Conservation (phyloP, 2,797 vertebrate species). For the Oreonectes daqikongensis region DNA sequence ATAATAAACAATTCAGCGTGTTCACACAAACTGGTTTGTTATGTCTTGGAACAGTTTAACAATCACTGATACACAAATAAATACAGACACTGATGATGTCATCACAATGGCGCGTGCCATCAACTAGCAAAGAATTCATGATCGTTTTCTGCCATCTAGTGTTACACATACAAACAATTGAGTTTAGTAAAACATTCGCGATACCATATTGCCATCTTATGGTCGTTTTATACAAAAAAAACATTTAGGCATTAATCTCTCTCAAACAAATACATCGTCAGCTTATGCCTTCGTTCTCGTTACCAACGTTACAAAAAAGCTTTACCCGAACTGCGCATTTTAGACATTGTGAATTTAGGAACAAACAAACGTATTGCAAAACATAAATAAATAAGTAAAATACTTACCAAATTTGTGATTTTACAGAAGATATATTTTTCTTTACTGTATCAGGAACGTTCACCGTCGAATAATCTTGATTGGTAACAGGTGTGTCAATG, state of each 20-base stretch:
- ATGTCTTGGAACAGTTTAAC: background rate
- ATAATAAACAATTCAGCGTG: background rate
- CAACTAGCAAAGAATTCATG: background rate
- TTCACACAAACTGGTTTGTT: background rate
- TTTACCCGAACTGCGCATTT: no score
- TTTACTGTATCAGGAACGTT: background rate
- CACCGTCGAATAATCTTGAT: background rate
- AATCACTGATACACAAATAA: background rate
- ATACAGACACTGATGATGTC: background rate
- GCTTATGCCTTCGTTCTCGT: background rate
- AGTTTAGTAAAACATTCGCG: background rate
- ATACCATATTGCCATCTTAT: conserved; percentile 31
- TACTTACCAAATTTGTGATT: background rate
- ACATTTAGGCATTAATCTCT: background rate
- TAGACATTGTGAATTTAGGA: background rate
- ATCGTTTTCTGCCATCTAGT: conserved; percentile 31
- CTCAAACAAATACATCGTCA: background rate
- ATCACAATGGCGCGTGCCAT: background rate
- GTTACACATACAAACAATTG: background rate
- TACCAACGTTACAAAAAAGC: background rate
- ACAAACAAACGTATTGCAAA: background rate
- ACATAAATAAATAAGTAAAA: background rate
- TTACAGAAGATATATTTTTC: background rate
- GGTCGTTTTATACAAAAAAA: background rate
- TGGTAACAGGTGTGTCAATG: conserved; percentile 23